Conservation (phyloP, 2,113 vertebrate genomes). For the Hippolais icterina region DNA sequence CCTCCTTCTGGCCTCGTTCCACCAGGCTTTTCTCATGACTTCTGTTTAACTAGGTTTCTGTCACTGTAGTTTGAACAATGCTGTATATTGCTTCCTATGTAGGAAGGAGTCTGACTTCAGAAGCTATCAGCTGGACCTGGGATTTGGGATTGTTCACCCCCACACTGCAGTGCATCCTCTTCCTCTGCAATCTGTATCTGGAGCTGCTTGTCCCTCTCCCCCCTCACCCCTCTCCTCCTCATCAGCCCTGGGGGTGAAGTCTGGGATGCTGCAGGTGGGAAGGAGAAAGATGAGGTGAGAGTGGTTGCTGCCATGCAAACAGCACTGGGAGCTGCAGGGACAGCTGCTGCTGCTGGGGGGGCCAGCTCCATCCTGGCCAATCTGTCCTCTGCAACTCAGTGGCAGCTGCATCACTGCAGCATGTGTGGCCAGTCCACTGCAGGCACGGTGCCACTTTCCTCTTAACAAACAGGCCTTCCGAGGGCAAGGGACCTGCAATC, state of each 20-base stretch:
- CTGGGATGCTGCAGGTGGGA: neutral
- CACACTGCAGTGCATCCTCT: neutral
- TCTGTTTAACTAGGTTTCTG: neutral
- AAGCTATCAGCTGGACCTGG: neutral
- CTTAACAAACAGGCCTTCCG: neutral
- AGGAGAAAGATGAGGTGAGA: neutral
- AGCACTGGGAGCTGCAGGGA: neutral
- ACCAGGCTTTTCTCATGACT: neutral
- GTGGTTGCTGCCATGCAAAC: neutral
- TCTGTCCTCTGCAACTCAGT: neutral
- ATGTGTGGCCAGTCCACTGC: neutral
- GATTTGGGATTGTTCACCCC: neutral
- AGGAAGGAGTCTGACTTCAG: neutral
- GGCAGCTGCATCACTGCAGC: neutral
- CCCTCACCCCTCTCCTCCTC: neutral
- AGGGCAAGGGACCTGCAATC: neutral
- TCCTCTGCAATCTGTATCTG: neutral
- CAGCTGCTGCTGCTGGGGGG: neutral
- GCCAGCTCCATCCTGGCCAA: neutral
- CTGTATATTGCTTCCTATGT: neutral
- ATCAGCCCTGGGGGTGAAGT: neutral
- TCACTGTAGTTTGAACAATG: fast-evolving
- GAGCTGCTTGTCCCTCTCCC: neutral
- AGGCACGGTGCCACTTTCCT: neutral
- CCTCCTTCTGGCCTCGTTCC: neutral